Evolutionary conservation across 1,140 invertebrate species (phyloP), one percentile per base, ranked within the genome.

Genomic region (Dermatophagoides farinae): DNA sequence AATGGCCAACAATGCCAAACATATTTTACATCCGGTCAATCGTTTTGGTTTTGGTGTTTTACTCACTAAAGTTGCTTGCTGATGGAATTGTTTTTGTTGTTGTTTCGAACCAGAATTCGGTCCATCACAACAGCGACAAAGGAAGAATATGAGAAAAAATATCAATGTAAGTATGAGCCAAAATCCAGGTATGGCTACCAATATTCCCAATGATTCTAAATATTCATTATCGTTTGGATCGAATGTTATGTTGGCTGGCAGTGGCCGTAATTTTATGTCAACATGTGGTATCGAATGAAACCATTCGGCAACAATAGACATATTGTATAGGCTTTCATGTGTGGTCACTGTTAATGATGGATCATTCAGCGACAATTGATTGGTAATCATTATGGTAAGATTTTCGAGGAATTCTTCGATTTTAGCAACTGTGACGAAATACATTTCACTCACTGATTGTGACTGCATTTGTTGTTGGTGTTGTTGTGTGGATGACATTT

Each of bases 71-170:
- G 25, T 58, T 58, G 14, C 14, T 23, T 55, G 53, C 23, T 55
- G 53, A 25, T 55, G 53, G 14, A 25, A 23, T 20, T 59, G 59
- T 38, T 59, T 51, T 39, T 59, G 40, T 25, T 46, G 51, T 1
- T 14, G 1, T 14, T 23, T 38, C 2, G 12, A 16, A 14, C 50
- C 31, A 8, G 10, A 25, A 18, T 31, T 57, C 16, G 57, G 86
- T 66, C 85, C 78, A 74, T 91, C 88, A 77, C 88, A 93, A 74
- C 90, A 95, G 74, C 88, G 79, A 64, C 88, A 88, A 71, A 91
- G 80, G 66, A 93, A 77, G 74, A 91, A 93, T 65, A 90, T 83
- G 65, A 91, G 77, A 63, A 90, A 77, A 44, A 89, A 79, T 63
- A 91, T 76, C 62, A 93, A 76, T 10, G 88, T 89, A 18, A 92